Percentiles rank a stretch among this genome's conserved stretches.
phyloP scores from a whole-genome alignment of 2,888 invertebrate genomes.

The Pecten maximus region DNA sequence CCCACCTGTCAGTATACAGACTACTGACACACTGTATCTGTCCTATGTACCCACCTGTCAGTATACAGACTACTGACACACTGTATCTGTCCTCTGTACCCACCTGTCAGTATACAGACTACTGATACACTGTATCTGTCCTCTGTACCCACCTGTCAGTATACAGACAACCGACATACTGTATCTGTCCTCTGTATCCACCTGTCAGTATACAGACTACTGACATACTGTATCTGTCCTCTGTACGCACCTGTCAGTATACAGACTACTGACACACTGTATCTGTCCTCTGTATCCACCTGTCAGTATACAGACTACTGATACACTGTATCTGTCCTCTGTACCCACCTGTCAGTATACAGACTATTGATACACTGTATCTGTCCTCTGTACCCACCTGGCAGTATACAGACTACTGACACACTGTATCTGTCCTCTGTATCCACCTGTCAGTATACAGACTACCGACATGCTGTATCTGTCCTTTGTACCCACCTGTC shows the following conservation, averaged over 20 bases:
- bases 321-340: slow-evolving; percentile 35
- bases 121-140: slow-evolving; percentile 78
- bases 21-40: too few species aligned
- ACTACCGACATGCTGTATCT: slow-evolving; percentile 81
- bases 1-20: slow-evolving; percentile 81
- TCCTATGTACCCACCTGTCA: slow-evolving; percentile 79
- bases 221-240: slow-evolving; percentile 78
- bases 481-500: slow-evolving; percentile 80
- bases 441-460: slow-evolving; percentile 83
- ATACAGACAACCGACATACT: slow-evolving; percentile 82
- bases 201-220: slow-evolving; percentile 83
- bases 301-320: slow-evolving; percentile 79
- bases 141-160: slow-evolving; percentile 82
- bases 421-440: not conserved
- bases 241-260: slow-evolving; percentile 82
- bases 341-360: slow-evolving; percentile 82
- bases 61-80: slow-evolving; percentile 83
- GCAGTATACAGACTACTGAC: slow-evolving; percentile 77
- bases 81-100: slow-evolving; percentile 78
- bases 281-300: slow-evolving; percentile 81
- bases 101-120: slow-evolving; percentile 83
- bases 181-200: slow-evolving; percentile 78
- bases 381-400: slow-evolving; percentile 80
- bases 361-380: slow-evolving; percentile 82
- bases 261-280: slow-evolving; percentile 82